Base-by-base conservation (phyloP, 2,888 invertebrate species). In the Digitonthophagus gazella region DNA sequence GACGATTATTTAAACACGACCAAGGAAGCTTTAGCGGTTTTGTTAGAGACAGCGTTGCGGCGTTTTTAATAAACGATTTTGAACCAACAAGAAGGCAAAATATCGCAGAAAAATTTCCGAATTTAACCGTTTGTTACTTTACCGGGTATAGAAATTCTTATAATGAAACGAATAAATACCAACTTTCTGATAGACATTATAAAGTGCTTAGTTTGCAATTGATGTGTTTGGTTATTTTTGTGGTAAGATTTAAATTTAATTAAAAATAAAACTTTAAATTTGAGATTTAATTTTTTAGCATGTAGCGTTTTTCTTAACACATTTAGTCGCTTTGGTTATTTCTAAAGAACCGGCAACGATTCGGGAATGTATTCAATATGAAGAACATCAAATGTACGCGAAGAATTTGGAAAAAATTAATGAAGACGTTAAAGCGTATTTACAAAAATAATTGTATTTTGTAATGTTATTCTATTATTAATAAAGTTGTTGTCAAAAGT, bases 181-280 rank as follows among this genome's bases (percentile, higher is more conserved):
- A 61, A 61, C n/a, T n/a, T n/a, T 19, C 61, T 19, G 61, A 61
- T 20, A 16, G 19, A 19, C 18, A 61, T 61, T 61, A 61, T 18
- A 15, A 61, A 19, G n/a, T n/a, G 3, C 18, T 61, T 8, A 3
- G 5, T 15, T 6, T 8, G 20, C n/a, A 44, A 44, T 44, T 44
- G 28, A 2, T 44, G 3, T 44, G 28, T 44, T 44, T 44, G 3
- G 28, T 44, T 11, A 5, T 44, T 44, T 44, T 44, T 44, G 28
- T 44, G 28, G 28, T 44, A 44, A 22, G 4, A 1, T 44, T 44
- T 44, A 44, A 44, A n/a, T n/a, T n/a, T n/a, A n/a, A n/a, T n/a
- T n/a, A n/a, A n/a, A n/a, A n/a, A n/a, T n/a, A n/a, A n/a, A n/a
- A n/a, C n/a, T n/a, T n/a, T n/a, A n/a, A n/a, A n/a, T n/a, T n/a